A percentile compares a stretch with the other conserved stretches of the same genome.
These are phyloP conservation scores for Eriosoma lanigerum DNA, from an alignment of 1,140 invertebrate genomes.

Conservation along the genomic window DNA sequence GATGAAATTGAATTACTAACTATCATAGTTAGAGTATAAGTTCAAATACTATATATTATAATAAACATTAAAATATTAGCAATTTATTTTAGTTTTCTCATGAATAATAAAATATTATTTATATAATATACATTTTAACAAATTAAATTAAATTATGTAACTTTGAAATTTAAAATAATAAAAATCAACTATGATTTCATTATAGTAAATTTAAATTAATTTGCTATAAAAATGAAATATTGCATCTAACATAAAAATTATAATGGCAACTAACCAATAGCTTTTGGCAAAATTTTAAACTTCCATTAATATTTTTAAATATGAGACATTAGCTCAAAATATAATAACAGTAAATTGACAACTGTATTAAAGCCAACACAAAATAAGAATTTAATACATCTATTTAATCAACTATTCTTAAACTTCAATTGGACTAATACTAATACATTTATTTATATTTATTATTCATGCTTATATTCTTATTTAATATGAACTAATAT, in stretches of 20 bases:
- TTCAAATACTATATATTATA: no score
- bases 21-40: no score
- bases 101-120: no score
- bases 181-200: no score
- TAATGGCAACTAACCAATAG: slow-evolving; percentile 38
- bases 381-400: background rate
- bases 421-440: background rate
- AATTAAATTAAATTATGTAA: no score
- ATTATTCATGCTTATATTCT: background rate
- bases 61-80: no score
- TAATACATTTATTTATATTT: no score
- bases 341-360: slow-evolving; percentile 25
- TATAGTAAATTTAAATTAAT: no score
- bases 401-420: background rate
- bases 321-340: slow-evolving; percentile 13
- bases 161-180: no score
- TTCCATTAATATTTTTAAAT: background rate
- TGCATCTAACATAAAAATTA: background rate
- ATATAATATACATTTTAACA: no score
- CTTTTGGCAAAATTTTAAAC: slow-evolving; percentile 43
- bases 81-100: no score
- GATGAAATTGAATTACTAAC: no score
- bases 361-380: slow-evolving; percentile 11
- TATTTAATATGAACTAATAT: background rate
- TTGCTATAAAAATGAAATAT: background rate